Conservation (phyloP, 2,797 vertebrate genomes). For the Spheniscus humboldti region DNA sequence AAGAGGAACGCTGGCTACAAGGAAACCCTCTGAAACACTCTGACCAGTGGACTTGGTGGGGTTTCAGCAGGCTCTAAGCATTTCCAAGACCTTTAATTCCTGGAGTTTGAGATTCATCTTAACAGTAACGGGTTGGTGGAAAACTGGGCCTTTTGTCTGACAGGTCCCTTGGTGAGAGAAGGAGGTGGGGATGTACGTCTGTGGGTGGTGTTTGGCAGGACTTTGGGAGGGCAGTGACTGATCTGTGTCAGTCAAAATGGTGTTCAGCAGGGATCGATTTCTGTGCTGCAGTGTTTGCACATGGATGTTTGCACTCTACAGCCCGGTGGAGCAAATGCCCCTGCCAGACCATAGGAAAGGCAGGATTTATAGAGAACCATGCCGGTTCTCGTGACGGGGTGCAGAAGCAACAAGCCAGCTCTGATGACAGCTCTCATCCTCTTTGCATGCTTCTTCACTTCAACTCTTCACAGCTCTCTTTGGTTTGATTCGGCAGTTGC, state of each 20-base stretch:
- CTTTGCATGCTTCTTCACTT: not conserved
- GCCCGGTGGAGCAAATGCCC: fast-evolving
- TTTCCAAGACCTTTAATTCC: not conserved
- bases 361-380: not conserved
- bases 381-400: fast-evolving
- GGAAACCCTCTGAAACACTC: not conserved
- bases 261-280: not conserved
- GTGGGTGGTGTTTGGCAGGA: not conserved
- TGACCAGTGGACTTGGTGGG: not conserved
- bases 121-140: not conserved
- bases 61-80: not conserved
- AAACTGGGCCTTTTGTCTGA: not conserved
- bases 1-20: not conserved
- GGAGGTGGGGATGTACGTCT: not conserved
- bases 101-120: not conserved
- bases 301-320: not conserved
- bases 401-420: not conserved
- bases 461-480: not conserved
- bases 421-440: not conserved
- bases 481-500: not conserved
- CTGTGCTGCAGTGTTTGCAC: not conserved
- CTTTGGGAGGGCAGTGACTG: not conserved
- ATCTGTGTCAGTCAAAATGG: not conserved
- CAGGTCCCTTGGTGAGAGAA: not conserved
- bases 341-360: not conserved